Evolutionary conservation across 2,888 invertebrate genomes (phyloP), one percentile per base, ranked within the genome.

Genomic region (Meandrusa payeni): DNA sequence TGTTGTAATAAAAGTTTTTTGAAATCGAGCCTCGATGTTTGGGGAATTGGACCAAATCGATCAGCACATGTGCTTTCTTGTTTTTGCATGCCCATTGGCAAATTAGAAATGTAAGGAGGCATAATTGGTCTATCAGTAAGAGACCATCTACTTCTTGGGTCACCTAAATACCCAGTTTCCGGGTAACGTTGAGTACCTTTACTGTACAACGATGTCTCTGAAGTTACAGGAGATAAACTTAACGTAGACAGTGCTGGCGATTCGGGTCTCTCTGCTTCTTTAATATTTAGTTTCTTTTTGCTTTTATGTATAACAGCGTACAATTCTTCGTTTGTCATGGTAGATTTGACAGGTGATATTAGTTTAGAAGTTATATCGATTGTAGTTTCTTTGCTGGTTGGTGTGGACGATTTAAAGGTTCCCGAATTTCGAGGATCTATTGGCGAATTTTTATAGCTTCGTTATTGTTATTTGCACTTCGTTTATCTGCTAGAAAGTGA

Each of bases 21-120:
- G 69, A 96, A 96, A 76, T 96, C 95, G 64, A 94, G 87, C 47
- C 95, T 89, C 1, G 94, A 95, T 0, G 95, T 96, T 63, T 94
- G 93, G 45, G 92, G 91, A 29, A 76, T 54, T 1, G 90, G 85
- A 0, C 91, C 91, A 57, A 91, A 89, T 50, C 92, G 87, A 69
- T 93, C 92, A 3, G 90, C 91, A 55, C 92, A 93, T 1, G 77
- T 81, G 2, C 78, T 77, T 39, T 82, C 83, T 54, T 68, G 74
- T 50, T 79, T 85, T 50, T 69, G 77, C 31, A 54, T 28, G 42
- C 62, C 65, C 49, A 66, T 73, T 5, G 55, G 42, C 11, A 56
- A 29, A 19, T 45, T 51, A 2, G 59, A 50, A 23, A 64, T 57
- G 5, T 70, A 9, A 3, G 68, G 68, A n/a, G 78, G 55, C 37